Evolutionary conservation across 2,888 invertebrate species (phyloP).

Genomic region (Sminthurides aquaticus): DNA sequence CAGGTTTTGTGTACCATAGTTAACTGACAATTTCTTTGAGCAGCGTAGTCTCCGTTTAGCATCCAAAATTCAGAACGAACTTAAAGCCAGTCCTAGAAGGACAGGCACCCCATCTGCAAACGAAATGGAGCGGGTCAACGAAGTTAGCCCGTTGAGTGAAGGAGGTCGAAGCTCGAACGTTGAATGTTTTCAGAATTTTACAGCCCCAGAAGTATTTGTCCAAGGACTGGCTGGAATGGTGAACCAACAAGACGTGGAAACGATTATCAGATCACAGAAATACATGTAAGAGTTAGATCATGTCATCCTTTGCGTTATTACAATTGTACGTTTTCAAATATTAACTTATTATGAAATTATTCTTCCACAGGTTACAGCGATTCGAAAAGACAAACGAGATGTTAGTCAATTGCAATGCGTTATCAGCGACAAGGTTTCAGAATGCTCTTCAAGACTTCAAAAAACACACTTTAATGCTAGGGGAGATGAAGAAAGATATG

Average conservation of each 20-base stretch:
- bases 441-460: conserved; percentile 81
- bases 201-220: conserved; percentile 85
- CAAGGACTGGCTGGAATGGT: conserved; percentile 86
- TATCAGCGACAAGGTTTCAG: conserved; percentile 81
- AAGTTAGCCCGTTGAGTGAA: conserved; percentile 33
- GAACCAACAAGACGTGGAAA: conserved; percentile 81
- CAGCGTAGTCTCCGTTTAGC: too few relatives aligned
- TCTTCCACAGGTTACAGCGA: conserved; percentile 68
- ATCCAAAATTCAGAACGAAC: too few relatives aligned
- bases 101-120: too few relatives aligned
- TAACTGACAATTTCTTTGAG: too few relatives aligned
- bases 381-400: conserved; percentile 99
- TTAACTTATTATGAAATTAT: neutral
- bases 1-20: too few relatives aligned
- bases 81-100: too few relatives aligned
- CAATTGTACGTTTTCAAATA: neutral
- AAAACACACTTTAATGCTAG: conserved; percentile 74
- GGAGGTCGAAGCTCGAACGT: conserved; percentile 53
- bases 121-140: conserved; percentile 2
- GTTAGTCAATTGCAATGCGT: conserved; percentile 89
- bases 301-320: too few relatives aligned
- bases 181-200: conserved; percentile 82
- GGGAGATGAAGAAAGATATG: conserved; percentile 89
- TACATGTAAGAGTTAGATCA: conserved; percentile 63
- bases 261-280: conserved; percentile 82